A percentile compares a stretch with the other conserved stretches of the same genome.
These are phyloP conservation scores for Anthopleura sola DNA, from an alignment of 64 coral and sea anemone genomes.

Conservation along the genomic window DNA sequence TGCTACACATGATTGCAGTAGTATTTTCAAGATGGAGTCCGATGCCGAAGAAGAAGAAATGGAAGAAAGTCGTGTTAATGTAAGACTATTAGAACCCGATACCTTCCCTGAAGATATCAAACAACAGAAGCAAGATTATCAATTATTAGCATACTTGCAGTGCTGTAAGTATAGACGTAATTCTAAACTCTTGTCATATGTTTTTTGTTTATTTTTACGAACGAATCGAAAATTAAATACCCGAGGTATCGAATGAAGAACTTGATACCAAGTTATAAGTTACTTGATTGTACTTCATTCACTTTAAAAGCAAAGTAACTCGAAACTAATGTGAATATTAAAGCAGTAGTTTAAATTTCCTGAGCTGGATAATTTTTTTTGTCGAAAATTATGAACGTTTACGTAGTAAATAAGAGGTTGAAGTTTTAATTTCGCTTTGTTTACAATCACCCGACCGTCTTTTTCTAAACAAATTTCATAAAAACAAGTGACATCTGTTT, in stretches of 20 bases:
- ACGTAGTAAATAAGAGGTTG: too few relatives aligned
- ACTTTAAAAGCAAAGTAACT: background rate
- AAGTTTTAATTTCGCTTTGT: background rate
- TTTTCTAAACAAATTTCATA: background rate
- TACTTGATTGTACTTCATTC: background rate
- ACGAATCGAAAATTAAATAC: background rate
- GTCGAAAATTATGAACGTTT: background rate
- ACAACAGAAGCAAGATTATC: background rate
- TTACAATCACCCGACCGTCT: background rate
- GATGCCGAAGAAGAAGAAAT: slow-evolving; percentile 14
- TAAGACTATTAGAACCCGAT: background rate
- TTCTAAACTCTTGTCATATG: background rate
- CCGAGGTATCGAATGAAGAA: background rate
- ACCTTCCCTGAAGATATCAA: background rate
- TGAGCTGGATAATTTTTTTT: background rate
- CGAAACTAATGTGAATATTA: background rate
- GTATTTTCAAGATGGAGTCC: slow-evolving; percentile 27
- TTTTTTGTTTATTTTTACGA: background rate
- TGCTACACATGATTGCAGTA: background rate
- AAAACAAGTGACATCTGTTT: background rate
- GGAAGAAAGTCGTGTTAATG: background rate
- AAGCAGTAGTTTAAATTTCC: background rate
- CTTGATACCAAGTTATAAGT: background rate
- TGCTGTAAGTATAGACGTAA: slow-evolving; percentile 37
- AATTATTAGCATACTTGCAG: slow-evolving; percentile 11